Base-by-base conservation (phyloP, 2,113 vertebrate species). In the Brienomyrus brachyistius region DNA sequence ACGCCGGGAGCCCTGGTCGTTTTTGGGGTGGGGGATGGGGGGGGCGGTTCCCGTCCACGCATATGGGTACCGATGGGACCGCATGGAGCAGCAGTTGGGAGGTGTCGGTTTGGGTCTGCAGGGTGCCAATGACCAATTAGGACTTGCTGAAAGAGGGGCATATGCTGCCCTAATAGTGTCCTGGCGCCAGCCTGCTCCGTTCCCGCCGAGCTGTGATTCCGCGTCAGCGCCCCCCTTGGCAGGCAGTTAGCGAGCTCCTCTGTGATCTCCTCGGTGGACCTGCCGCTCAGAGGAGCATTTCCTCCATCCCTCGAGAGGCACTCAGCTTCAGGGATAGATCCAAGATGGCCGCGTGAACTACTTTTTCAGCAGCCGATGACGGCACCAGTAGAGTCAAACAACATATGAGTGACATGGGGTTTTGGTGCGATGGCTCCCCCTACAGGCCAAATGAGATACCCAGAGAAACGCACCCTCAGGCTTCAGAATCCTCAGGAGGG, bases 101-200 rank as follows among this genome's bases (percentile, higher is more conserved):
- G 35, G 87, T 62, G 87, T 88, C 56, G 43, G 35, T 43, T 66
- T 21, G 43, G 47, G 50, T 62, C 87, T 43, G 56, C 87, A 40
- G 86, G 52, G 86, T 88, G 86, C 56, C 48, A 88, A 62, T 62
- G 86, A 88, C 86, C 86, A 88, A 88, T 88, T 88, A 88, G 43
- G 52, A 62, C 31, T 66, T 3, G 35, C 86, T 88, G 50, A 59
- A 88, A 88, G 56, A 87, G 31, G 51, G 51, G 85, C 85, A 87
- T 87, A 87, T 56, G 85, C 51, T 54, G 45, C n/a, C 51, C 85
- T 87, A 56, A 54, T 87, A 87, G 85, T 87, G 85, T 35, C n/a
- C 85, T 54, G 51, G 85, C 85, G n/a, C 51, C 85, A 54, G 51
- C 51, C 51, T 7, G 48, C 51, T 87, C 13, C 9, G 51, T 87